phyloP scores from a whole-genome alignment of 2,113 vertebrate species.

The Xenus cinereus region DNA sequence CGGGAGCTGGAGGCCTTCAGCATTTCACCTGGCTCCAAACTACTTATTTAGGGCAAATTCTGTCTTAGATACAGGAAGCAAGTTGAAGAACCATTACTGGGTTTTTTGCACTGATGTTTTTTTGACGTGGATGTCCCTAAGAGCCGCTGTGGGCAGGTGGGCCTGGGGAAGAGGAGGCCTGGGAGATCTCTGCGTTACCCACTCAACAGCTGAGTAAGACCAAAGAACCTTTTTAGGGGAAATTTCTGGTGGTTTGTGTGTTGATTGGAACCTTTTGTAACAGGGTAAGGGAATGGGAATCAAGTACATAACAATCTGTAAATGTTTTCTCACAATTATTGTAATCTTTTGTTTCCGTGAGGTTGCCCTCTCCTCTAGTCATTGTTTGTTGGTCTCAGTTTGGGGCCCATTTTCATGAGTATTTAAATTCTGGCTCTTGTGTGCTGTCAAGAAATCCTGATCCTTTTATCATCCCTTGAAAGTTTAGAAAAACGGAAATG shows the following conservation, averaged over 20 bases:
- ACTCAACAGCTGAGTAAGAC: accelerated
- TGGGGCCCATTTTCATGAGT: background rate
- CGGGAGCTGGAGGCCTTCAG: background rate
- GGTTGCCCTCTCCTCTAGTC: background rate
- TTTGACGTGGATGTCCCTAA: background rate
- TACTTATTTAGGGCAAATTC: background rate
- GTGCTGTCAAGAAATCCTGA: background rate
- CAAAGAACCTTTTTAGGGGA: background rate
- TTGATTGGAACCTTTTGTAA: background rate
- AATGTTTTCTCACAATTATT: background rate
- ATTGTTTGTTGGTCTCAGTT: background rate
- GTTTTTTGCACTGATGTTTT: background rate
- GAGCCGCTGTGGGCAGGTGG: too few species aligned
- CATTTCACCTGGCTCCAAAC: too few species aligned
- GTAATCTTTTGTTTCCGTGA: background rate
- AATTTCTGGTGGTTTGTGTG: background rate
- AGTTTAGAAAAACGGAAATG: background rate
- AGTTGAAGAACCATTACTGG: background rate
- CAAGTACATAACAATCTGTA: background rate
- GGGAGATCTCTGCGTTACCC: background rate
- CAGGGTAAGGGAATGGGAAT: background rate
- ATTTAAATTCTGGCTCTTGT: background rate
- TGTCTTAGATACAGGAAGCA: background rate
- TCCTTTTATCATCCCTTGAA: background rate
- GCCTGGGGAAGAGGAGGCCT: background rate